Percentiles rank a stretch among this genome's conserved stretches.
Conservation (phyloP, 2,797 vertebrate species). For the Setipinna tenuifilis region DNA sequence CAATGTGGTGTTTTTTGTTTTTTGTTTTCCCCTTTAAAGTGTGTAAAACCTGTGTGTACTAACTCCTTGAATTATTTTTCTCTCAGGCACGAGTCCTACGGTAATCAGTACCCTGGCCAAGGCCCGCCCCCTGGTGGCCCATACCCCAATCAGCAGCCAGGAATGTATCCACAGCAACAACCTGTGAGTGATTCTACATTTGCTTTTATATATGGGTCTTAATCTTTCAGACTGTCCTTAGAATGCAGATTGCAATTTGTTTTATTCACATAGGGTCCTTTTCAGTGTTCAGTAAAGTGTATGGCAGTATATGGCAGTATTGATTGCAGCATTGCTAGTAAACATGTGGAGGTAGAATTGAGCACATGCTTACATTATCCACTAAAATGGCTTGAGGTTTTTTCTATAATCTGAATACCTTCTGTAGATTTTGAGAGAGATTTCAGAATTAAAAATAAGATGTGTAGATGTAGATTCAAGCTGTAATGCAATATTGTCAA, state of each 20-base stretch:
- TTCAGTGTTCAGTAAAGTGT: background rate
- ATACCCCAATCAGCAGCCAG: constrained; percentile 94
- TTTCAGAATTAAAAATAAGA: too few species aligned
- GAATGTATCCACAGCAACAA: constrained; percentile 94
- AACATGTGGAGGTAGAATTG: background rate
- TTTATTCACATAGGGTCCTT: background rate
- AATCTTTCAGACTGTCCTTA: background rate
- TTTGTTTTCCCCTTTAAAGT: too few species aligned
- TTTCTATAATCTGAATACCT: too few species aligned
- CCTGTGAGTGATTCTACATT: constrained; percentile 75
- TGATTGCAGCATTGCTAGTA: background rate
- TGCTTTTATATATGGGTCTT: background rate
- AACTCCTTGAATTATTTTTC: background rate
- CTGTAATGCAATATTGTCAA: too few species aligned
- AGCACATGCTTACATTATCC: background rate
- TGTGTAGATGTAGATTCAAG: too few species aligned
- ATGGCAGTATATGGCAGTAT: background rate
- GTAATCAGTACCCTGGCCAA: constrained; percentile 96
- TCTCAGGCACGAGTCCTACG: constrained; percentile 92
- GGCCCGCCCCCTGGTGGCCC: constrained; percentile 91
- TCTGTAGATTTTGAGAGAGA: too few species aligned
- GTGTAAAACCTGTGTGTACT: background rate
- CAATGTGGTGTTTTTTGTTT: too few species aligned
- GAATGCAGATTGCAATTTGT: background rate
- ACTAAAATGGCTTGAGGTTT: background rate